Evolutionary conservation across 1,140 invertebrate genomes (phyloP), one percentile per base, ranked within the genome.

Genomic region (Bombus pascuorum): DNA sequence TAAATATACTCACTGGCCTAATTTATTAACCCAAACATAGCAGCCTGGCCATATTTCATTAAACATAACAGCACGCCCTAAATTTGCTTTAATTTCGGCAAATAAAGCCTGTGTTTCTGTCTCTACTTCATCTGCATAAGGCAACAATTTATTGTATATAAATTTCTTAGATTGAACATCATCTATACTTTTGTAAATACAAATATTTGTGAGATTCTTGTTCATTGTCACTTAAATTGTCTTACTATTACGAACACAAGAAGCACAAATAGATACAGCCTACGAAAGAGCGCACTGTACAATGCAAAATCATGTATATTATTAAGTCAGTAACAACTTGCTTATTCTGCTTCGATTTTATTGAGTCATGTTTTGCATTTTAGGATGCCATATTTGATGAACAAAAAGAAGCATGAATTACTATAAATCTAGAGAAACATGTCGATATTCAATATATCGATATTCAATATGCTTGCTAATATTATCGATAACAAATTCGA

Each of bases 21-120:
- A 95, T 94, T 96, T 96, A 28, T 94, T 94, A 4, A 96, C 95
- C 97, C 97, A 97, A 62, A 96, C 91, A 44, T 95, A 95, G 88
- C 96, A 97, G 65, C 96, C 97, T 75, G 97, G 97, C 92, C 96
- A 95, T 91, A 97, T 95, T 94, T 97, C 97, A 34, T 96, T 94
- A 42, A 97, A 93, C 94, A 97, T 95, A 62, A 97, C 95, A 75
- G 96, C 95, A 90, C 96, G 96, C 44, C 96, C 96, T 47, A 98
- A 93, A 94, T 97, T 97, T 76, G 94, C 96, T 94, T 97, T 97
- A 65, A 97, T 97, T 80, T 97, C 95, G 18, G 94, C 87, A 74
- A 97, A 95, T 68, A 97, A 95, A 83, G 89, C 91, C 66, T 93
- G 92, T 2, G 97, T 96, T 94, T 98, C 97, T 32, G 95, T 94